Conservation (phyloP, 2,888 invertebrate species). For the Tuta absoluta region DNA sequence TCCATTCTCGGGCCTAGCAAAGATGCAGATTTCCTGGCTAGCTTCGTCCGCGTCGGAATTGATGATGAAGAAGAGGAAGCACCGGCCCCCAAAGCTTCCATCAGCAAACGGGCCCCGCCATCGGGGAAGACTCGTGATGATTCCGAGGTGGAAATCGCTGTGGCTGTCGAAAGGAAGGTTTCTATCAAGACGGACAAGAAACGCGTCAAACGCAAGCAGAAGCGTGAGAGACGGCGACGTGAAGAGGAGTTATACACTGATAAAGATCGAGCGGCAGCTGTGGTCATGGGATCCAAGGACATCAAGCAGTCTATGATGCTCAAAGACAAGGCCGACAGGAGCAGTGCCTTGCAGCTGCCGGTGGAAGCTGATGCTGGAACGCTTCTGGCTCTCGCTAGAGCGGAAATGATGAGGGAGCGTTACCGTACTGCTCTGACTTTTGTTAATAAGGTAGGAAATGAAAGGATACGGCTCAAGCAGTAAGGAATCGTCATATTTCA, state of each 20-base stretch:
- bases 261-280: slow-evolving; percentile 94
- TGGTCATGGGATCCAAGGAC: slow-evolving; percentile 92
- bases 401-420: slow-evolving; percentile 89
- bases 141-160: slow-evolving; percentile 58
- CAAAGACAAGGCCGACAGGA: slow-evolving; percentile 89
- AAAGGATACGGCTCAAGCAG: neutral
- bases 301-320: slow-evolving; percentile 92
- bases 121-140: slow-evolving; percentile 56
- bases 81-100: slow-evolving; percentile 68
- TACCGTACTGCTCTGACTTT: slow-evolving; percentile 86
- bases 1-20: slow-evolving; percentile 85
- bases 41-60: slow-evolving; percentile 87
- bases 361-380: slow-evolving; percentile 90
- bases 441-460: slow-evolving; percentile 86
- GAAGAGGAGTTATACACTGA: slow-evolving; percentile 92
- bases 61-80: slow-evolving; percentile 79
- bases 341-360: slow-evolving; percentile 86
- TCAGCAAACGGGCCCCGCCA: slow-evolving; percentile 68
- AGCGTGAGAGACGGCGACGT: slow-evolving; percentile 64
- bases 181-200: slow-evolving; percentile 63
- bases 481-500: neutral
- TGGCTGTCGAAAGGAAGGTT: slow-evolving; percentile 61
- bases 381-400: slow-evolving; percentile 87
- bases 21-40: slow-evolving; percentile 89
- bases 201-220: slow-evolving; percentile 59